Evolutionary conservation across 37 sponge, comb jelly and placozoan species (phyloP).

Genomic region (Hexactinellida sp.): DNA sequence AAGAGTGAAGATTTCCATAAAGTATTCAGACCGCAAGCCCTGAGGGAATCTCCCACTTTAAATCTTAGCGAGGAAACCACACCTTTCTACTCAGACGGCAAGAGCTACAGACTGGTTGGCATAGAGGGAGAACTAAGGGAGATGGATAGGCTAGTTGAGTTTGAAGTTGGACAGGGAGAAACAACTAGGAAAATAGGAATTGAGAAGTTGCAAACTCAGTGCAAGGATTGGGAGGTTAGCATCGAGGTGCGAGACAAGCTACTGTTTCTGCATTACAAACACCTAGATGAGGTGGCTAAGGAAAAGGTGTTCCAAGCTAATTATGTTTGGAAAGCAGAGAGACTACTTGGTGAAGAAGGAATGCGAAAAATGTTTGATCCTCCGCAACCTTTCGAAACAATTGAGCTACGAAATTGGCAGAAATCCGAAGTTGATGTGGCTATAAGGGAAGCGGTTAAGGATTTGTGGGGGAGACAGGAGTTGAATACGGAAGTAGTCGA

Average conservation of each 20-base stretch:
- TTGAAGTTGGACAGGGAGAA: background rate
- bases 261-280: background rate
- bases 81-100: background rate
- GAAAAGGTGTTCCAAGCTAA: background rate
- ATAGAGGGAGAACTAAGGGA: background rate
- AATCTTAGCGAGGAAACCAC: background rate
- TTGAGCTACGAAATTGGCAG: background rate
- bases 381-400: background rate
- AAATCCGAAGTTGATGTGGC: background rate
- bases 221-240: background rate
- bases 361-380: background rate
- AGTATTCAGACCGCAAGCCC: background rate
- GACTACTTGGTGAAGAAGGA: background rate
- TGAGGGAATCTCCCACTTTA: background rate
- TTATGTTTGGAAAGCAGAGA: background rate
- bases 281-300: slow-evolving; percentile 3
- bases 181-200: background rate
- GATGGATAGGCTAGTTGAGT: background rate
- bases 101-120: background rate
- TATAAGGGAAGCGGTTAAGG: background rate
- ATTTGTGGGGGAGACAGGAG: background rate
- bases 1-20: background rate
- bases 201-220: background rate
- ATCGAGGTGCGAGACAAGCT: background rate
- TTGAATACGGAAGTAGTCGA: background rate